phyloP scores from a whole-genome alignment of 2,797 vertebrate genomes.

The Naso thynnoides region DNA sequence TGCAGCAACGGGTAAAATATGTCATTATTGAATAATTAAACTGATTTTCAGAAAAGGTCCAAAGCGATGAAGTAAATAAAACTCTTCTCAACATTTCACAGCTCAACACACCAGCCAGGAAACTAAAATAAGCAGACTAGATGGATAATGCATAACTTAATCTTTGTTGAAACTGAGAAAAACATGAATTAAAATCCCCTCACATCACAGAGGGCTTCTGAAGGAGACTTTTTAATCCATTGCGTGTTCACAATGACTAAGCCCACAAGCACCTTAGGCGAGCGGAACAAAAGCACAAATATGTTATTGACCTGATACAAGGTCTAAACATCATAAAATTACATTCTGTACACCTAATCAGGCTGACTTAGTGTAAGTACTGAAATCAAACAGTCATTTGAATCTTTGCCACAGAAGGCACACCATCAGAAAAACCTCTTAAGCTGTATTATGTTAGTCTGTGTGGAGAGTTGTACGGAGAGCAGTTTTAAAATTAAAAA shows the following conservation, averaged over 20 bases:
- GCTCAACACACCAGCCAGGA: neutral
- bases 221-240: constrained; percentile 36
- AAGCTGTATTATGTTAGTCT: constrained; percentile 65
- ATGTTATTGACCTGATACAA: constrained; percentile 62
- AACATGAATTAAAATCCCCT: constrained; percentile 23
- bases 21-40: neutral
- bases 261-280: constrained; percentile 57
- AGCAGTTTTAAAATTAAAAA: constrained; percentile 16
- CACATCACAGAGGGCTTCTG: constrained; percentile 9
- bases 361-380: constrained; percentile 59
- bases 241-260: constrained; percentile 55
- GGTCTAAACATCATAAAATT: constrained; percentile 45
- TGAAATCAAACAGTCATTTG: constrained; percentile 53
- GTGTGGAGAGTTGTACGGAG: constrained; percentile 11
- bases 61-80: neutral
- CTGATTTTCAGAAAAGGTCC: neutral
- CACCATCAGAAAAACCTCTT: constrained; percentile 58
- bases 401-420: constrained; percentile 35
- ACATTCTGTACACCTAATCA: constrained; percentile 61
- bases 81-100: neutral
- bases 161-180: neutral
- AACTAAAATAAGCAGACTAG: constrained; percentile 1
- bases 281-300: constrained; percentile 61
- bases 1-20: neutral
- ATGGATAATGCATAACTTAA: constrained; percentile 4